Conservation (phyloP, 2,797 vertebrate genomes). For the Garrulus glandarius region DNA sequence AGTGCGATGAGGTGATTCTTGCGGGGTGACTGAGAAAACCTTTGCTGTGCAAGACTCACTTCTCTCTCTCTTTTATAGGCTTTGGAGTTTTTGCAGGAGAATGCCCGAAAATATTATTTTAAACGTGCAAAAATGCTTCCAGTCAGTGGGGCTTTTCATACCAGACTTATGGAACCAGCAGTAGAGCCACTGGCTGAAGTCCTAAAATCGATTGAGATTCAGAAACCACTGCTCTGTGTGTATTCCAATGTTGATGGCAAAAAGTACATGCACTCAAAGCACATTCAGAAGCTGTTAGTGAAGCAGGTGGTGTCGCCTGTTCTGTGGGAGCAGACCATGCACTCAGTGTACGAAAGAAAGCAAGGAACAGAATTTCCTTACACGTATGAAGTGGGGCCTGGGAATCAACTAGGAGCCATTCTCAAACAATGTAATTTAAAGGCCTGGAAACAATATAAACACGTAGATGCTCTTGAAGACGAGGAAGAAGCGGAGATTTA, state of each 20-base stretch:
- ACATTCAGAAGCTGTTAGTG: constrained; percentile 80
- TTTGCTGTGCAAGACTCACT: not conserved
- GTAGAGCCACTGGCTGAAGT: constrained; percentile 79
- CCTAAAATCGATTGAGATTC: constrained; percentile 79
- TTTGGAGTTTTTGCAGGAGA: constrained; percentile 86
- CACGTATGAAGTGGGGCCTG: constrained; percentile 90
- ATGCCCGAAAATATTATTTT: constrained; percentile 80
- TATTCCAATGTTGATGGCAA: constrained; percentile 88
- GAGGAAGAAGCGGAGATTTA: not conserved
- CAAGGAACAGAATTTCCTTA: constrained; percentile 83
- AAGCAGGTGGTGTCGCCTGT: constrained; percentile 90
- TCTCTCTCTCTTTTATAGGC: constrained; percentile 77
- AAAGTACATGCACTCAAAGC: constrained; percentile 80
- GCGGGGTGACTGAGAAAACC: not conserved
- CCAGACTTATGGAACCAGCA: constrained; percentile 85
- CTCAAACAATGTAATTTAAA: constrained; percentile 89
- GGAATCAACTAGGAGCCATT: constrained; percentile 85
- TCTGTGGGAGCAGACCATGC: constrained; percentile 94
- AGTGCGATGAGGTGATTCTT: not conserved
- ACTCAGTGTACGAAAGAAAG: constrained; percentile 83
- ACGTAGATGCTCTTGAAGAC: constrained; percentile 74
- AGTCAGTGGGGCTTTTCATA: constrained; percentile 94
- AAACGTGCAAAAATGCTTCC: constrained; percentile 79
- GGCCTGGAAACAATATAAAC: constrained; percentile 82
- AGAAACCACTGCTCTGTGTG: constrained; percentile 83